Evolutionary conservation across 2,888 invertebrate species (phyloP).

Genomic region (Syritta pipiens): DNA sequence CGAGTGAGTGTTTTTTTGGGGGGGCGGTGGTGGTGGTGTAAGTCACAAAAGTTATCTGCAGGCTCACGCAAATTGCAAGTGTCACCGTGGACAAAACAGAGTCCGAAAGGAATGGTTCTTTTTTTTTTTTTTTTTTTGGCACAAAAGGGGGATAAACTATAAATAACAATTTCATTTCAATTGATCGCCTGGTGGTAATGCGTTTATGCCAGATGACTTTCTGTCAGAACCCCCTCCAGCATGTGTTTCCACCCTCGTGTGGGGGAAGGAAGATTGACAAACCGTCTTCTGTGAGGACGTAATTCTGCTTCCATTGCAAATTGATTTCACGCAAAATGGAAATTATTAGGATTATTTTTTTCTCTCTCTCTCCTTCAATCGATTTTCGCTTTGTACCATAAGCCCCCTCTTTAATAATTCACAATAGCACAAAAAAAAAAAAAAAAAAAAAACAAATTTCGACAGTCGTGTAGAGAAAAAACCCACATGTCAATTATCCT

Average conservation of each 20-base stretch:
- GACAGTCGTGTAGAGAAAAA: conserved; percentile 5
- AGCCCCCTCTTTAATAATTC: conserved; percentile 65
- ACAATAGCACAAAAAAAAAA: conserved; percentile 33
- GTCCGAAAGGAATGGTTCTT: conserved; percentile 11
- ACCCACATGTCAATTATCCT: neutral
- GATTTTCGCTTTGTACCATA: conserved; percentile 57
- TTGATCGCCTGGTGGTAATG: conserved; percentile 68
- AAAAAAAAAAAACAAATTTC: conserved; percentile 8
- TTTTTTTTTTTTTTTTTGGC: too few relatives aligned
- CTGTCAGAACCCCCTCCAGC: neutral
- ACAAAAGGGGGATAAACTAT: conserved; percentile 49
- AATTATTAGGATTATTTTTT: conserved; percentile 68
- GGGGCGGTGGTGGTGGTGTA: neutral
- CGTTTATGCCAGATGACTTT: conserved; percentile 63
- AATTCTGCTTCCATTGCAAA: conserved; percentile 67
- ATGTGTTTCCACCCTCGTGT: neutral
- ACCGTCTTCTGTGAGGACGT: neutral
- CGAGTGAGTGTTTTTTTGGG: conserved; percentile 23
- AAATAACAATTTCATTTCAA: conserved; percentile 69
- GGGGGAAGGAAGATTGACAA: neutral
- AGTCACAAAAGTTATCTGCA: conserved; percentile 59
- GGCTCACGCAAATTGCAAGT: conserved; percentile 58
- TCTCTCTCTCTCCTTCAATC: conserved; percentile 69
- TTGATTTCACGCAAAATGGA: conserved; percentile 70
- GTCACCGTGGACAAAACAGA: conserved; percentile 40